Evolutionary conservation across 2,797 vertebrate species (phyloP).

Genomic region (Menidia menidia): DNA sequence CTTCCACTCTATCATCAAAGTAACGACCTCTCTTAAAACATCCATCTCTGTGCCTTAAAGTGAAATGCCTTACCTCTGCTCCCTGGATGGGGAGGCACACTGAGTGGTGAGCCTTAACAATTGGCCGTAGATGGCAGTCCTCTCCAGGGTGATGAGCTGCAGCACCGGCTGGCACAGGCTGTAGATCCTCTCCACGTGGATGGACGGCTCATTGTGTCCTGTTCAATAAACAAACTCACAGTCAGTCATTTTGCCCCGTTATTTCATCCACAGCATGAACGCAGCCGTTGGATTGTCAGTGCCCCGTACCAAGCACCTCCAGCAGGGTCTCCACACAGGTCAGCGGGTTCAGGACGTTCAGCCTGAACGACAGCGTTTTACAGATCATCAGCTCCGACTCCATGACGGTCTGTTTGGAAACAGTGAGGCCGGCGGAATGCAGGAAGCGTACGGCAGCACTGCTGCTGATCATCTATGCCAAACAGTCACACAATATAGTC

Average conservation of each 20-base stretch:
- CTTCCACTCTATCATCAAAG: neutral
- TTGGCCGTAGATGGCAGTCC: slow-evolving; percentile 84
- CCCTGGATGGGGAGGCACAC: slow-evolving; percentile 77
- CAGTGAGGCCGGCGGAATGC: slow-evolving; percentile 79
- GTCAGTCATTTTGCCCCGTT: neutral
- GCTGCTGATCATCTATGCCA: slow-evolving; percentile 85
- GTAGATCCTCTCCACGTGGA: slow-evolving; percentile 80
- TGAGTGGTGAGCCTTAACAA: slow-evolving; percentile 82
- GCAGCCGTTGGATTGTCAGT: neutral
- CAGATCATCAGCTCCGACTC: slow-evolving; percentile 90
- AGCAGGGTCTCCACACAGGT: slow-evolving; percentile 90
- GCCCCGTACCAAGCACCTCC: slow-evolving; percentile 90
- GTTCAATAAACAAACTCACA: neutral
- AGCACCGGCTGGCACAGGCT: slow-evolving; percentile 85
- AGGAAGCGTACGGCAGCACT: slow-evolving; percentile 85
- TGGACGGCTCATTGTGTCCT: slow-evolving; percentile 89
- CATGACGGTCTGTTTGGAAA: slow-evolving; percentile 86
- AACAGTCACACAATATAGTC: neutral
- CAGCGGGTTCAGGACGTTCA: slow-evolving; percentile 87
- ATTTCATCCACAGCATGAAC: neutral
- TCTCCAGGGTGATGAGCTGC: slow-evolving; percentile 87
- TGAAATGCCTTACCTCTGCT: slow-evolving; percentile 85
- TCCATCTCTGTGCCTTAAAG: neutral
- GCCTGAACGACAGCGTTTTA: slow-evolving; percentile 87
- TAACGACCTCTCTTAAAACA: slow-evolving; percentile 3